Percentiles rank a stretch among this genome's conserved stretches.
Evolutionary conservation across 2,888 invertebrate species (phyloP).

Genomic region (Tachina grossa): DNA sequence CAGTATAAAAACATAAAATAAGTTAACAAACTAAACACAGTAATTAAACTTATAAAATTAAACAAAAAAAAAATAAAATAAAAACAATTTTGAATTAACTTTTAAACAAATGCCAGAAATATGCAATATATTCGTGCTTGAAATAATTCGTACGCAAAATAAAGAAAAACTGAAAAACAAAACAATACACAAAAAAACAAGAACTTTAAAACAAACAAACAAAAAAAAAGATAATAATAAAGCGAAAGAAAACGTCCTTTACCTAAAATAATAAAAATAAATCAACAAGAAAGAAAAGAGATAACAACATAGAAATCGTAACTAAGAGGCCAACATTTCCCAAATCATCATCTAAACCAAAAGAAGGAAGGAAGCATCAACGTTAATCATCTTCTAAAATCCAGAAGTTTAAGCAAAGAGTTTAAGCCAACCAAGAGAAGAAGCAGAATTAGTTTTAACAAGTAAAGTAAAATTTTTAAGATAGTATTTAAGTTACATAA

Average conservation of each 20-base stretch:
- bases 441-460: conserved; percentile 20
- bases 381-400: conserved; percentile 21
- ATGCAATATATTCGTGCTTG: conserved; percentile 20
- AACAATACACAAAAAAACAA: conserved; percentile 12
- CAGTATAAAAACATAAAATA: too few relatives aligned
- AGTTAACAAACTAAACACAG: too few relatives aligned
- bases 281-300: conserved; percentile 2
- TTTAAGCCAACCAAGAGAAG: too few relatives aligned
- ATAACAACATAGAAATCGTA: conserved; percentile 9
- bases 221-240: too few relatives aligned
- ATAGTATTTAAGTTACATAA: conserved; percentile 33
- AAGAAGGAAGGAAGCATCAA: conserved; percentile 13
- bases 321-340: background rate
- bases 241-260: background rate
- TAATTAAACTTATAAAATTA: too few relatives aligned
- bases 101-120: conserved; percentile 26
- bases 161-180: conserved; percentile 10
- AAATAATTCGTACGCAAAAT: conserved; percentile 23
- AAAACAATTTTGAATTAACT: background rate
- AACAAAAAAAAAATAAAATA: too few relatives aligned
- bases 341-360: conserved; percentile 23
- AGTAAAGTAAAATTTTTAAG: conserved; percentile 4
- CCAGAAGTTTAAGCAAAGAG: conserved; percentile 33
- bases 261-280: background rate
- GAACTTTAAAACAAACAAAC: conserved; percentile 5